Conservation (phyloP, 2,113 vertebrate species). For the Sander vitreus region DNA sequence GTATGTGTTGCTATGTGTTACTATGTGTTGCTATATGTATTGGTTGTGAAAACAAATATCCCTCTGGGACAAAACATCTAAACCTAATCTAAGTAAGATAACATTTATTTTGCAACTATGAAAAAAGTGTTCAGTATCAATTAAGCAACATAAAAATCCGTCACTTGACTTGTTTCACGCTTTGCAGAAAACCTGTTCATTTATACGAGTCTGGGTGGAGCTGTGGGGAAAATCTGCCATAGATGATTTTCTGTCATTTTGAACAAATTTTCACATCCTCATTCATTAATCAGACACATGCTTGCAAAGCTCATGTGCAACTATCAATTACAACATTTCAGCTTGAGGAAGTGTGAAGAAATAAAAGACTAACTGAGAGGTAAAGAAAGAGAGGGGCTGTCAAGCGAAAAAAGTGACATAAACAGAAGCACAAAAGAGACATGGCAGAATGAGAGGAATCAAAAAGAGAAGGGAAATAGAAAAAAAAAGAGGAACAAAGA, state of each 20-base stretch:
- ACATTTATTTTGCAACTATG: neutral
- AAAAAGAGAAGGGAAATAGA: neutral
- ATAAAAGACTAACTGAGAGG: neutral
- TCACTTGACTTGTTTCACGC: neutral
- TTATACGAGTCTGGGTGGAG: neutral
- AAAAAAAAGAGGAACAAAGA: neutral
- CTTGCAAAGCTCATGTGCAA: neutral
- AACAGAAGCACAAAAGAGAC: neutral
- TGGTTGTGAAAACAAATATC: too few relatives aligned
- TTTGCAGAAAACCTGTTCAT: slow-evolving; percentile 1
- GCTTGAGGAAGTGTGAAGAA: neutral
- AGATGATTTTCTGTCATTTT: neutral
- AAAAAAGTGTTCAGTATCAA: neutral
- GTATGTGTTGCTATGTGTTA: too few relatives aligned
- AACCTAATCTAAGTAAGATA: neutral
- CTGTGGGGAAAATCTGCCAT: neutral
- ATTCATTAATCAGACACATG: slow-evolving; percentile 18
- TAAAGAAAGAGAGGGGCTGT: neutral
- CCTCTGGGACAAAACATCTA: too few relatives aligned
- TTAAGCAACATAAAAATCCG: neutral
- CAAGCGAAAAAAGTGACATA: neutral
- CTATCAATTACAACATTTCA: neutral
- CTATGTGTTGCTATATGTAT: too few relatives aligned
- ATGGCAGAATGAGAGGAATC: neutral
- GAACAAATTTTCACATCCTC: neutral